A percentile compares a stretch with the other conserved stretches of the same genome.
Evolutionary conservation across 2,113 vertebrate species (phyloP).

Genomic region (Amphiprion ocellaris): DNA sequence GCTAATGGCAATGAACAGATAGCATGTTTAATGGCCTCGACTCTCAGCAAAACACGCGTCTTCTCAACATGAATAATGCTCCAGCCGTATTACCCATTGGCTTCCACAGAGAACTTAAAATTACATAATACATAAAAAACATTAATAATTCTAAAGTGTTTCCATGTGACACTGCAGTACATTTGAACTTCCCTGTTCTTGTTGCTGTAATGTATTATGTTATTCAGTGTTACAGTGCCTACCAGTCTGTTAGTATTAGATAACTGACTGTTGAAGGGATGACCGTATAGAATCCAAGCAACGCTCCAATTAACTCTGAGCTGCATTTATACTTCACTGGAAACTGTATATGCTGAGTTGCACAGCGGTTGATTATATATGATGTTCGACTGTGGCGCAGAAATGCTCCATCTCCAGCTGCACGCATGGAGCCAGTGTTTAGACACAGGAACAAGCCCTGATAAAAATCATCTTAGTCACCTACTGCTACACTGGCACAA

Average conservation of each 20-base stretch:
- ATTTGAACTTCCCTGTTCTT: conserved; percentile 46
- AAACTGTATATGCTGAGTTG: conserved; percentile 28
- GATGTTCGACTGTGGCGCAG: conserved; percentile 8
- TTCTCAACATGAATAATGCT: conserved; percentile 66
- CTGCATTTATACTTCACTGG: conserved; percentile 49
- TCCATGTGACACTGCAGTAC: conserved; percentile 37
- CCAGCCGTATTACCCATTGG: conserved; percentile 44
- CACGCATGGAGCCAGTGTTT: conserved; percentile 1
- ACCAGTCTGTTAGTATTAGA: conserved; percentile 60
- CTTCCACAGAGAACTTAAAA: conserved; percentile 40
- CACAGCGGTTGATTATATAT: conserved; percentile 21
- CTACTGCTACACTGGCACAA: background rate
- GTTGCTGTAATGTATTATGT: conserved; percentile 44
- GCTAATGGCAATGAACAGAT: conserved; percentile 78
- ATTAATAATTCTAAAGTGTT: conserved; percentile 71
- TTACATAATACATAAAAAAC: conserved; percentile 67
- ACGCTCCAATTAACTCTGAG: conserved; percentile 58
- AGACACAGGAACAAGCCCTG: conserved; percentile 10
- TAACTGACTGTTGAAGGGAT: conserved; percentile 44
- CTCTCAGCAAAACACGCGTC: conserved; percentile 58
- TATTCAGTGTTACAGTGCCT: conserved; percentile 46
- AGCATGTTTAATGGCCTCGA: conserved; percentile 72
- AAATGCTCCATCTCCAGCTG: conserved; percentile 6
- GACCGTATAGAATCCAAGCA: conserved; percentile 32
- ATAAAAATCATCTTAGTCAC: conserved; percentile 18